phyloP scores from a whole-genome alignment of 2,888 invertebrate genomes.

The Caenorhabditis wallacei region DNA sequence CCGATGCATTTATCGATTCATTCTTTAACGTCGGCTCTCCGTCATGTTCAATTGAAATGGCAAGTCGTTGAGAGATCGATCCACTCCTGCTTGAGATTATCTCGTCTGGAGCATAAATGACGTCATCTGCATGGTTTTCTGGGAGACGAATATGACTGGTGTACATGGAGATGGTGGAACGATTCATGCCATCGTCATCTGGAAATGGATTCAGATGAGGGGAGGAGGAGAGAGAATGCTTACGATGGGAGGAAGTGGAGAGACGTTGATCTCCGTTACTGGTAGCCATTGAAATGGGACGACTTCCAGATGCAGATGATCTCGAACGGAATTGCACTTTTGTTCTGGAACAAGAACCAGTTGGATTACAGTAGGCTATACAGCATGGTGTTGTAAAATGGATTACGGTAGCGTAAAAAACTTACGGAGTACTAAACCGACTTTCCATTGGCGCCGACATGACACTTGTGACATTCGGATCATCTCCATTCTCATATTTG shows the following conservation, averaged over 20 bases:
- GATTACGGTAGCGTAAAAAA: neutral
- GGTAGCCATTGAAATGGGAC: constrained; percentile 56
- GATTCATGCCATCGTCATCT: constrained; percentile 66
- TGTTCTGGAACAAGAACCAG: constrained; percentile 25
- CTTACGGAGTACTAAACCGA: constrained; percentile 59
- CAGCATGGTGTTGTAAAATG: no score
- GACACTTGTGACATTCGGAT: constrained; percentile 50
- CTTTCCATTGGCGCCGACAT: constrained; percentile 54
- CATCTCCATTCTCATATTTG: constrained; percentile 69
- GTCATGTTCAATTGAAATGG: constrained; percentile 59
- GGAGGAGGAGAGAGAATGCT: neutral
- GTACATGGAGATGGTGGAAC: constrained; percentile 72
- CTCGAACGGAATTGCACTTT: constrained; percentile 61
- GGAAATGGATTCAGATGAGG: neutral
- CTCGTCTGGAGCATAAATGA: constrained; percentile 74
- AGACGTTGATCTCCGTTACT: constrained; percentile 44
- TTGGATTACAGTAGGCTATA: no score
- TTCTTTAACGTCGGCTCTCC: constrained; percentile 59
- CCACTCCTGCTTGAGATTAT: constrained; percentile 66
- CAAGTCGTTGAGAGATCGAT: constrained; percentile 62
- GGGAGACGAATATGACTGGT: constrained; percentile 67
- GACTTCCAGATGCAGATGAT: constrained; percentile 59
- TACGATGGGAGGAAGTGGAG: constrained; percentile 56
- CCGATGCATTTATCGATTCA: constrained; percentile 54
- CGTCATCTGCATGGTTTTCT: constrained; percentile 71